Evolutionary conservation across 2,113 vertebrate species (phyloP).

Genomic region (Oryzias curvinotus): DNA sequence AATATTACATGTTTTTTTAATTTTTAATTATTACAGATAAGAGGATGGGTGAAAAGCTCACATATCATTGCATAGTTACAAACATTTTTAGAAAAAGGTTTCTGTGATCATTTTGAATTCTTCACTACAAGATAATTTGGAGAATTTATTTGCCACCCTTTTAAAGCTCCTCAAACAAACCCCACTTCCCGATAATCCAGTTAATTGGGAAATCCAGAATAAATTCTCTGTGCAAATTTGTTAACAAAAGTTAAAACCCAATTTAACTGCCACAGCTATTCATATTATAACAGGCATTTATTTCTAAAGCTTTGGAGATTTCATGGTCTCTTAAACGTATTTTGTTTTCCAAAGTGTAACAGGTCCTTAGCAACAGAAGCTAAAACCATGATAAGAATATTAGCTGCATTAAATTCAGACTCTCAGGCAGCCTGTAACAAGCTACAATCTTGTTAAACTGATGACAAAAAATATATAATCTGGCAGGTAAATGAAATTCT

Average conservation of each 20-base stretch:
- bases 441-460: background rate
- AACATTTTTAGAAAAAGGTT: too few relatives aligned
- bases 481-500: slow-evolving; percentile 1
- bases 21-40: too few relatives aligned
- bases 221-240: background rate
- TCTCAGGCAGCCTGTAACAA: background rate
- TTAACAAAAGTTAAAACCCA: background rate
- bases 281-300: background rate
- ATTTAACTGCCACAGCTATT: background rate
- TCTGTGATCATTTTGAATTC: too few relatives aligned
- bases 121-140: background rate
- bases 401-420: background rate
- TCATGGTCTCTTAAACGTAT: background rate
- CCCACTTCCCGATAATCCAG: background rate
- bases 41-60: too few relatives aligned
- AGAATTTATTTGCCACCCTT: background rate
- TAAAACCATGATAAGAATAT: background rate
- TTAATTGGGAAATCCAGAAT: background rate
- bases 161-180: background rate
- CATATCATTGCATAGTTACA: too few relatives aligned
- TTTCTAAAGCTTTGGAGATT: background rate
- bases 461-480: slow-evolving; percentile 17
- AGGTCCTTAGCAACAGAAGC: background rate
- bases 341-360: background rate
- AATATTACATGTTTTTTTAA: too few relatives aligned